Evolutionary conservation across 2,797 vertebrate species (phyloP), one percentile per base, ranked within the genome.

Genomic region (Oophaga sylvatica): DNA sequence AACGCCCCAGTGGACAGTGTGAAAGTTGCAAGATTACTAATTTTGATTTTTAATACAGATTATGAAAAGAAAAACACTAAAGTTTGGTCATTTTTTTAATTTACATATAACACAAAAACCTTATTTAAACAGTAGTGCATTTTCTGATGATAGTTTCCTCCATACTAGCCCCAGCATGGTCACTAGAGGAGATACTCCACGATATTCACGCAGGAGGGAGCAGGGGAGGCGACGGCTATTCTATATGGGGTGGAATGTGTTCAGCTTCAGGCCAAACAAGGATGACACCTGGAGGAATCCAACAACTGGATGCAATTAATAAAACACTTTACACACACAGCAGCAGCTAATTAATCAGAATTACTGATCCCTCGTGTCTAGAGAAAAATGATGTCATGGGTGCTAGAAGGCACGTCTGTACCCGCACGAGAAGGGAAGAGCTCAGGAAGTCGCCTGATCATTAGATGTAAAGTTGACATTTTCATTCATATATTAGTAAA

Each of bases 291-390:
- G 35, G 29, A 16, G 31, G 35, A 80, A 70, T 79, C 53, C 77
- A 62, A 65, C 57, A 60, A 62, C 35, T 56, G 70, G 65, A 75
- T 57, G 70, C 26, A 12, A 20, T 70, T 67, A 62, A 63, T 82
- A 75, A 76, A 87, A 48, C 26, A 31, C 65, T 76, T 65, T n/a
- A 35, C 68, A 56, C 48, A 2, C 26, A 73, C 68, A 26, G 68
- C 9, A 80, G 31, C 12, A 48, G 79, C 22, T 76, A 82, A 75
- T 87, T 81, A 41, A 87, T 87, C 85, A 81, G 22, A 62, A 48
- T 80, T 48, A 73, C 85, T 73, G 57, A 87, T 70, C 67, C 10
- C 7, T 84, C 83, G 48, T 60, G 19, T 79, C 45, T 68, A 29
- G 31, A 59, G 19, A 41, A 48, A 80, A 26, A 48, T 62, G 85